Evolutionary conservation across 2,113 vertebrate genomes (phyloP), one percentile per base, ranked within the genome.

Genomic region (Camelus bactrianus): DNA sequence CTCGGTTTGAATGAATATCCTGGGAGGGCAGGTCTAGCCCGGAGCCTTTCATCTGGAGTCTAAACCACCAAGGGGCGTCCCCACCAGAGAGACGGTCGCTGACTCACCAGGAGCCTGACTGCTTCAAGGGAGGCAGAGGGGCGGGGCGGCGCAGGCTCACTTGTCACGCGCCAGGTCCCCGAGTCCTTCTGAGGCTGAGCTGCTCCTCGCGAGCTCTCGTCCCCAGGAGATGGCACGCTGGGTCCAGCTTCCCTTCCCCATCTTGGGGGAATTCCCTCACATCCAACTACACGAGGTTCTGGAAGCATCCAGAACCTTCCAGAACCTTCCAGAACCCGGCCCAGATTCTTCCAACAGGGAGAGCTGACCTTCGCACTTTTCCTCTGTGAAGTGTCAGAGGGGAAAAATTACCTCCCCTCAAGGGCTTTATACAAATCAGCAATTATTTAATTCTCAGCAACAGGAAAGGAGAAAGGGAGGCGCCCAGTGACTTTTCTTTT

Each of bases 281-380:
- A 2, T 22, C 50, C 62, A 3, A 2, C 54, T n/a, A 19, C 38
- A 0, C 4, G 22, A n/a, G 38, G 22, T 14, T 5, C 14, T 0
- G 16, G n/a, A 11, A 3, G 4, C 8, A 0, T 12, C 65, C 48
- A 91, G 32, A 70, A 15, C n/a, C 3, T 52, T 12, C 65, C 48
- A 91, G 32, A 70, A 15, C n/a, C 3, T 52, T 52, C 73, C 28
- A 0, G 2, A 7, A 52, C 3, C 50, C 42, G 16, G 13, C 65
- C 42, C 90, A 35, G 64, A 20, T 32, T 28, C 64, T 48, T 56
- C 32, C 2, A 15, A 46, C 30, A 77, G 28, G 3, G 32, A 2
- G 3, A 12, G 0, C 3, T 6, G 16, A 17, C 24, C 35, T 16
- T 26, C 12, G 15, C 15, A 12, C 28, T 10, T 72, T 4, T 32